Evolutionary conservation across 2,797 vertebrate species (phyloP).

Genomic region (Phrynocephalus guinanensis): DNA sequence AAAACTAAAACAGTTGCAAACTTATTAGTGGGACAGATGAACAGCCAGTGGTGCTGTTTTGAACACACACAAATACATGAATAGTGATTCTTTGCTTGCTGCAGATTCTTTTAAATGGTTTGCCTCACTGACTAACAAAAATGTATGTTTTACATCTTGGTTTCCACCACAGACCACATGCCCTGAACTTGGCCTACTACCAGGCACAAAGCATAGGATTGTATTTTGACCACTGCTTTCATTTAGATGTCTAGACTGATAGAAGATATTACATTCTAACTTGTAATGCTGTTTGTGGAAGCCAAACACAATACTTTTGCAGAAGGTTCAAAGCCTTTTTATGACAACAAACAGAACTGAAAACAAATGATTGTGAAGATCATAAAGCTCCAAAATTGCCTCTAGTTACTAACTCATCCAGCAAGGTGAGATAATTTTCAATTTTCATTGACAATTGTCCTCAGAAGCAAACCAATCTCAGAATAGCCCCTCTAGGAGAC

Average conservation of each 20-base stretch:
- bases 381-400: too few species aligned
- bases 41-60: too few species aligned
- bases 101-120: neutral
- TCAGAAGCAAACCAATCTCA: too few species aligned
- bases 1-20: too few species aligned
- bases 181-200: neutral
- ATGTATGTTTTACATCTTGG: neutral
- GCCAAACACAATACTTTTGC: neutral
- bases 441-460: too few species aligned
- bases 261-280: neutral
- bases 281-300: neutral
- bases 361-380: neutral
- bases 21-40: too few species aligned
- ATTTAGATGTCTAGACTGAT: neutral
- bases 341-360: neutral
- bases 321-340: neutral
- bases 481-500: too few species aligned
- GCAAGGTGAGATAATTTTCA: too few species aligned
- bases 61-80: too few species aligned
- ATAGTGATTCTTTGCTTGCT: too few species aligned
- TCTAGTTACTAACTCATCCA: too few species aligned
- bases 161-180: neutral
- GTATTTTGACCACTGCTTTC: neutral
- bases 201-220: neutral
- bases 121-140: neutral